Base-by-base conservation (phyloP, 2,797 vertebrate species). In the Hybognathus amarus region DNA sequence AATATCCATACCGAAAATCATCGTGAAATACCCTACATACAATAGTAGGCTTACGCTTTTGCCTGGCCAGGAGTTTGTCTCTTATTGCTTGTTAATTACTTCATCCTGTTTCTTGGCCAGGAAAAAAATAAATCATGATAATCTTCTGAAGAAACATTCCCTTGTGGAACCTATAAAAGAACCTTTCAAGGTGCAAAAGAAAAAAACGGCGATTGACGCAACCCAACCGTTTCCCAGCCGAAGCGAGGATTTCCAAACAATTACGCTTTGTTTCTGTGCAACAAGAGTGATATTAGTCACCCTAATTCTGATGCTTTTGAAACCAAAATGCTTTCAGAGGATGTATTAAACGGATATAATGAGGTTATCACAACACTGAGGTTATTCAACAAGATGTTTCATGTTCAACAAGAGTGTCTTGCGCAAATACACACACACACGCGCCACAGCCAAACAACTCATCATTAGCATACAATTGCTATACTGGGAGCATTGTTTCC, bases 31-130 rank as follows among this genome's bases (percentile, higher is more conserved):
- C 27, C 54, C 3, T 18, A 27, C 13, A 1, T 64, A 88, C 92
- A 93, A 92, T 91, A 90, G 92, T 91, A 71, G 61, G 89, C 90
- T 91, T 87, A 90, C 74, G 59, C 86, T 87, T 83, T 88, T 89
- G 87, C 86, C 91, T 89, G 54, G 73, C 83, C 88, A 91, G 88
- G 89, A 90, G 85, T 91, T 91, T 80, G 77, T 89, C 89, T 89
- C 89, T 91, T 87, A 74, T 91, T 92, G 87, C 88, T 90, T 86
- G 88, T 91, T 94, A 93, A 94, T 94, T 94, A 94, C 93, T 92
- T 88, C 71, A 88, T 88, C 79, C 80, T 87, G 74, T 45, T 81
- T 86, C 86, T 82, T 89, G 87, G 87, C 82, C 73, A 66, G 64
- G 64, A 83, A 78, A 83, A 40, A 87, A 79, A 80, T 83, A 83